A percentile compares a stretch with the other conserved stretches of the same genome.
These are phyloP conservation scores for Deilephila porcellus DNA, from an alignment of 2,888 invertebrate genomes.

Conservation along the genomic window DNA sequence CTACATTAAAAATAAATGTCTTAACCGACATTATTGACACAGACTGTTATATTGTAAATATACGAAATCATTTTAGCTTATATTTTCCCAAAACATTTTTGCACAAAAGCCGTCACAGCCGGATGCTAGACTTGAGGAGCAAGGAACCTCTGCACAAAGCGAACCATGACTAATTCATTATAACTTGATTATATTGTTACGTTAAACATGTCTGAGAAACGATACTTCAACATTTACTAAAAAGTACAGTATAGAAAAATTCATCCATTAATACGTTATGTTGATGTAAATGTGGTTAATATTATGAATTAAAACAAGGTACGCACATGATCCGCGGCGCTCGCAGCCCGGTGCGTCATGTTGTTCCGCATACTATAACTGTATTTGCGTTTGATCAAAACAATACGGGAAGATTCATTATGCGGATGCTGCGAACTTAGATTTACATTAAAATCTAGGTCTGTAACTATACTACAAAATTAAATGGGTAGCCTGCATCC, in stretches of 20 bases:
- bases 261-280: slow-evolving; percentile 2
- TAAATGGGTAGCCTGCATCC: too few relatives aligned
- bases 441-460: neutral
- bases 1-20: too few relatives aligned
- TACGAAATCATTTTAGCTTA: too few relatives aligned
- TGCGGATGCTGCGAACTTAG: neutral
- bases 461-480: neutral
- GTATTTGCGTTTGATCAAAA: neutral
- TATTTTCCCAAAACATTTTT: neutral
- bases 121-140: neutral
- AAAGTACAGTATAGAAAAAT: neutral
- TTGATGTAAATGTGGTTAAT: slow-evolving; percentile 17
- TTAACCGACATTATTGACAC: too few relatives aligned
- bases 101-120: neutral
- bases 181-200: slow-evolving; percentile 19
- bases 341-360: neutral
- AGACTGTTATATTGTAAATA: too few relatives aligned
- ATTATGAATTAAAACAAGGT: slow-evolving; percentile 19
- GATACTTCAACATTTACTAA: slow-evolving; percentile 21
- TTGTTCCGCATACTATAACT: slow-evolving; percentile 7
- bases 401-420: neutral
- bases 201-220: neutral
- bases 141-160: slow-evolving; percentile 2
- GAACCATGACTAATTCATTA: slow-evolving; percentile 9
- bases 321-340: neutral